Evolutionary conservation across 2,797 vertebrate genomes (phyloP).

Genomic region (Enteromius anoplus): DNA sequence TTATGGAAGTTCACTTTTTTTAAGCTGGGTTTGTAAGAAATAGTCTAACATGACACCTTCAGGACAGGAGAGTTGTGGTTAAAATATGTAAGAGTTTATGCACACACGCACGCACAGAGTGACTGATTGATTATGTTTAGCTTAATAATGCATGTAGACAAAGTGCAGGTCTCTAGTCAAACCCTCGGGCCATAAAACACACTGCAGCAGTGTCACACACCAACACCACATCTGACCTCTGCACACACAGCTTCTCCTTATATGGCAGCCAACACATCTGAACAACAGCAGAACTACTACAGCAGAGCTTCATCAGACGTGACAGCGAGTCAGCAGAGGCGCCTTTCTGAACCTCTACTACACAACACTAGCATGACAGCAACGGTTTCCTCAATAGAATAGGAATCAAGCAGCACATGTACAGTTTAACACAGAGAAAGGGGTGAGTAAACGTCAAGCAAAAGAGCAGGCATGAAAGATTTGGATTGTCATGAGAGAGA

Average conservation of each 20-base stretch:
- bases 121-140: neutral
- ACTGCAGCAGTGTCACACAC: neutral
- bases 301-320: neutral
- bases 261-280: neutral
- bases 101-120: neutral
- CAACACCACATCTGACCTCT: neutral
- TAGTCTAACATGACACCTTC: neutral
- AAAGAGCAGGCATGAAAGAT: neutral
- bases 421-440: neutral
- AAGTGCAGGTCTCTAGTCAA: constrained; percentile 12
- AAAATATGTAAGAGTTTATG: neutral
- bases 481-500: neutral
- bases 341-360: neutral
- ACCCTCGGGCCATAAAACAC: constrained; percentile 12
- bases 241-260: constrained; percentile 19
- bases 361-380: neutral
- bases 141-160: constrained; percentile 1
- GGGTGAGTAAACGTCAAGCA: neutral
- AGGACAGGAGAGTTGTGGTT: neutral
- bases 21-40: neutral
- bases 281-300: neutral
- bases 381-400: neutral
- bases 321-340: neutral
- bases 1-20: neutral
- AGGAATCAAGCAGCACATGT: neutral